Evolutionary conservation across 2,113 vertebrate genomes (phyloP).

Genomic region (Odobenus rosmarus): DNA sequence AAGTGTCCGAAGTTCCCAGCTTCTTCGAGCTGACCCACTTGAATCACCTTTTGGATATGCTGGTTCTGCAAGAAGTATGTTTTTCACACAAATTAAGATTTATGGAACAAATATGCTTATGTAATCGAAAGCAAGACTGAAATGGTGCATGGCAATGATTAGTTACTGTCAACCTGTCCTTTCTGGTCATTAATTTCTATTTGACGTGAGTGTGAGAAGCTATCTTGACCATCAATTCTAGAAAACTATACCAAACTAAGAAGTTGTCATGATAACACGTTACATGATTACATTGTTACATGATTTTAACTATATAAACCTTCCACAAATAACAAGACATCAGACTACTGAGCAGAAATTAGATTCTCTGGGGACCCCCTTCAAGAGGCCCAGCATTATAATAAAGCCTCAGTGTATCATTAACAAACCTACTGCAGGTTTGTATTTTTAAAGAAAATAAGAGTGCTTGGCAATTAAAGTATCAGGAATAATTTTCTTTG

Average conservation of each 20-base stretch:
- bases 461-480: not conserved
- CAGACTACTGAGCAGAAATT: not conserved
- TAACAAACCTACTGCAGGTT: not conserved
- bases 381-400: rapidly evolving
- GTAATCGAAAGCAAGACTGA: not conserved
- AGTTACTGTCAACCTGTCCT: not conserved
- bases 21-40: constrained; percentile 88
- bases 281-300: too few relatives aligned
- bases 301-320: not conserved
- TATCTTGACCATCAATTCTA: not conserved
- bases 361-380: not conserved
- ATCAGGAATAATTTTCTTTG: not conserved
- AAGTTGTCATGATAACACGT: too few relatives aligned
- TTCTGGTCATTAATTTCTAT: not conserved
- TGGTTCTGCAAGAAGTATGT: constrained; percentile 88
- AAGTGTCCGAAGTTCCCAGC: constrained; percentile 97
- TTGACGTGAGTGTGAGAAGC: not conserved
- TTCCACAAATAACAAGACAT: not conserved
- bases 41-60: constrained; percentile 94
- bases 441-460: not conserved
- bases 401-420: not conserved
- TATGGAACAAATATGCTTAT: not conserved
- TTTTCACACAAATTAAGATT: not conserved
- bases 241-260: not conserved
- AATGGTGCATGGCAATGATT: not conserved